Conservation (phyloP, 2,888 invertebrate species). For the Argyra leucocephala region DNA sequence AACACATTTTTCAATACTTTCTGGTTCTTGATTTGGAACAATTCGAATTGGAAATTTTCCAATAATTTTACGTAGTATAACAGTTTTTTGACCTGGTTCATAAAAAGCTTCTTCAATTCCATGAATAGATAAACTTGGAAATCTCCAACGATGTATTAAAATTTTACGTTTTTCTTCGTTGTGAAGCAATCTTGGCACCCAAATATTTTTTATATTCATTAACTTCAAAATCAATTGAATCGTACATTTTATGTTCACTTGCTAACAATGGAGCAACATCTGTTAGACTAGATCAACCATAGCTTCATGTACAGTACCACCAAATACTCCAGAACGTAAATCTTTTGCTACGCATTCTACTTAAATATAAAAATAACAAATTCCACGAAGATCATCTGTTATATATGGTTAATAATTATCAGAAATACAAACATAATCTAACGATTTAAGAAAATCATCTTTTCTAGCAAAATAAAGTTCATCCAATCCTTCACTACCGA, state of each 20-base stretch:
- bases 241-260: slow-evolving; percentile 63
- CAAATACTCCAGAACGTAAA: slow-evolving; percentile 91
- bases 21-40: slow-evolving; percentile 88
- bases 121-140: slow-evolving; percentile 86
- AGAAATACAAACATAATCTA: slow-evolving; percentile 94
- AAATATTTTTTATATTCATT: slow-evolving; percentile 61
- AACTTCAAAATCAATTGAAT: slow-evolving; percentile 77
- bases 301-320: slow-evolving; percentile 85
- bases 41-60: slow-evolving; percentile 96
- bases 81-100: slow-evolving; percentile 89
- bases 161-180: slow-evolving; percentile 71
- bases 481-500: slow-evolving; percentile 91
- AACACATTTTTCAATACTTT: slow-evolving; percentile 69
- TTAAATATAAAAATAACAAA: slow-evolving; percentile 83
- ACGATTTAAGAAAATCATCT: slow-evolving; percentile 64
- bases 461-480: slow-evolving; percentile 62
- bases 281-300: slow-evolving; percentile 86
- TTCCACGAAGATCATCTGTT: slow-evolving; percentile 89
- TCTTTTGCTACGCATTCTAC: slow-evolving; percentile 84
- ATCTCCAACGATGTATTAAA: slow-evolving; percentile 92
- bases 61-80: slow-evolving; percentile 83
- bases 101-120: slow-evolving; percentile 90
- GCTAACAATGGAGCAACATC: slow-evolving; percentile 61
- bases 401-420: slow-evolving; percentile 98
- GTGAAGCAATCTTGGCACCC: slow-evolving; percentile 60